phyloP scores from a whole-genome alignment of 2,888 invertebrate genomes.

The Abrostola triplasia region DNA sequence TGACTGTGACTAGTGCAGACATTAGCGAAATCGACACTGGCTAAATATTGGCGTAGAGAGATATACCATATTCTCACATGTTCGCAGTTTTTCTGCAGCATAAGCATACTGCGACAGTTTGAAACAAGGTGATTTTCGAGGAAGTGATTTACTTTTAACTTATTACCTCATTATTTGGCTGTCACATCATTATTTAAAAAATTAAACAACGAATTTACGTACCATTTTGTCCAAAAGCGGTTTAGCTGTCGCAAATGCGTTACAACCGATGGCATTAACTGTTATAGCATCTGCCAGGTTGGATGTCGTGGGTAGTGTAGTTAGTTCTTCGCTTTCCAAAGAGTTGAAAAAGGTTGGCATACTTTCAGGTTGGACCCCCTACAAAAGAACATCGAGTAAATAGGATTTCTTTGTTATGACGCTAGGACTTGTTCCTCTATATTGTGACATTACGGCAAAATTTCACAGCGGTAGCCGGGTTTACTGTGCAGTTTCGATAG shows the following conservation, averaged over 20 bases:
- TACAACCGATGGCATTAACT: slow-evolving; percentile 94
- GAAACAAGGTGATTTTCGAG: too few relatives aligned
- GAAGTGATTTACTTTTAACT: background rate
- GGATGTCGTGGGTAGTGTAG: slow-evolving; percentile 88
- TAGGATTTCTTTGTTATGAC: too few relatives aligned
- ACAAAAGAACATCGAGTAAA: background rate
- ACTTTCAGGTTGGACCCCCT: slow-evolving; percentile 96
- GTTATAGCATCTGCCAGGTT: slow-evolving; percentile 95
- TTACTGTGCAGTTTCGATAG: background rate
- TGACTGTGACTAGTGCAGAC: too few relatives aligned
- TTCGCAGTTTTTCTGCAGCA: too few relatives aligned
- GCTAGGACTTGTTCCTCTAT: too few relatives aligned
- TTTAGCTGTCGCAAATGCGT: slow-evolving; percentile 92
- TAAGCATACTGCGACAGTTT: too few relatives aligned
- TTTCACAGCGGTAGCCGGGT: background rate
- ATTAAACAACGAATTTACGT: slow-evolving; percentile 28
- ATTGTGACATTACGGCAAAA: too few relatives aligned
- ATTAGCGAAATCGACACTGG: too few relatives aligned
- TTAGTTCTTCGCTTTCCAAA: slow-evolving; percentile 90
- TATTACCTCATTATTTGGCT: background rate
- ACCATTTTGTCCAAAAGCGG: slow-evolving; percentile 93
- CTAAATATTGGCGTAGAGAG: too few relatives aligned
- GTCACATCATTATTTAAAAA: background rate
- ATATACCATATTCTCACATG: too few relatives aligned
- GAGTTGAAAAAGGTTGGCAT: slow-evolving; percentile 95